phyloP scores from a whole-genome alignment of 2,797 vertebrate species.

The Poecilia picta region DNA sequence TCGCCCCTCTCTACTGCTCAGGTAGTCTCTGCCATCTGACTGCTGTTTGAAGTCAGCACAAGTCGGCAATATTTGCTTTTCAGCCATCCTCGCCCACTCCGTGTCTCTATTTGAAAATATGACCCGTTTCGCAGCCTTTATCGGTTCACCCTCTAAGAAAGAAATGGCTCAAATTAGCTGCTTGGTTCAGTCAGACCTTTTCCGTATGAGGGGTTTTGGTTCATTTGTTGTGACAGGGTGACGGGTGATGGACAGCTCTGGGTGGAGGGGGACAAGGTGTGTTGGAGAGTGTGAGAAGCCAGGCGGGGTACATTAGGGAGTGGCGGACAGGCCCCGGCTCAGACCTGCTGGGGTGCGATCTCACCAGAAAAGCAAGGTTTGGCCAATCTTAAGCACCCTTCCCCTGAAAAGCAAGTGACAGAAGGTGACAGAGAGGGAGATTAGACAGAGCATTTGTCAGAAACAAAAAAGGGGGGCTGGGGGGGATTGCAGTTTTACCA shows the following conservation, averaged over 20 bases:
- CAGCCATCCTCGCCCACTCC: conserved; percentile 65
- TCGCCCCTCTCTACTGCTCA: conserved; percentile 61
- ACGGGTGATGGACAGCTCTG: conserved; percentile 51
- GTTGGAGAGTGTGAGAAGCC: conserved; percentile 45
- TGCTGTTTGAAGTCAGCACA: conserved; percentile 73
- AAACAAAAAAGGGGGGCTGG: background rate
- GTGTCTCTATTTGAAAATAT: conserved; percentile 70
- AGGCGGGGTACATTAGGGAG: conserved; percentile 65
- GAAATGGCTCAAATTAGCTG: conserved; percentile 65
- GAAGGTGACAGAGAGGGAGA: conserved; percentile 39
- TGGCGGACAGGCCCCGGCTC: conserved; percentile 59
- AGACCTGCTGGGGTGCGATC: conserved; percentile 73
- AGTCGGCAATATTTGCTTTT: conserved; percentile 77
- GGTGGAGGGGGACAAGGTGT: conserved; percentile 16
- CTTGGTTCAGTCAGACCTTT: conserved; percentile 55
- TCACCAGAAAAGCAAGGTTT: conserved; percentile 58
- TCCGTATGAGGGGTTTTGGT: conserved; percentile 38
- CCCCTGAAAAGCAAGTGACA: conserved; percentile 37
- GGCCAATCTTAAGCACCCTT: conserved; percentile 37
- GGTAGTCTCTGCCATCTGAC: conserved; percentile 71
- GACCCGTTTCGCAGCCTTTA: conserved; percentile 63
- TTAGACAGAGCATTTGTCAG: conserved; percentile 22
- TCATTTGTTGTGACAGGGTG: conserved; percentile 41
- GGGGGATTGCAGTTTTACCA: background rate
- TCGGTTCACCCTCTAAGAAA: conserved; percentile 57